These are phyloP conservation scores for Geococcyx californianus DNA, from an alignment of 2,113 vertebrate genomes.

Conservation along the genomic window DNA sequence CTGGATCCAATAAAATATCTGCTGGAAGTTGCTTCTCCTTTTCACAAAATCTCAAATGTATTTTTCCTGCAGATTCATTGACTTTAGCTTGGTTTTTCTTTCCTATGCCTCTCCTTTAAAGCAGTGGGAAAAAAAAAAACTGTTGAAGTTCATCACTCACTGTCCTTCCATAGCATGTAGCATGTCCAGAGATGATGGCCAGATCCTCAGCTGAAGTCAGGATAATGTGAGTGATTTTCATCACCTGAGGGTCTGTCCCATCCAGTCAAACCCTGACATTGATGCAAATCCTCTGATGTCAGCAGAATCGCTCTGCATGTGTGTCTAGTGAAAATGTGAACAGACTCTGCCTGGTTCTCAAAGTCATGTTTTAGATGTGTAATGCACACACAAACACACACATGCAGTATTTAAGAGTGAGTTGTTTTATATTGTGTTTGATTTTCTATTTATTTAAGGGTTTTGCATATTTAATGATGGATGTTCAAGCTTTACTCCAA, in stretches of 20 bases:
- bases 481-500: conserved; percentile 27
- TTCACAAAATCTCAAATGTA: conserved; percentile 11
- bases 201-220: conserved; percentile 23
- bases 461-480: conserved; percentile 13
- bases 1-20: conserved; percentile 8
- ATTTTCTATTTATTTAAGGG: conserved; percentile 36
- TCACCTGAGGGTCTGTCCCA: not conserved
- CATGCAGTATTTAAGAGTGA: not conserved
- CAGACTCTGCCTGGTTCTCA: not conserved
- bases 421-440: conserved; percentile 22
- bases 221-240: not conserved
- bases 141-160: not conserved
- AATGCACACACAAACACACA: not conserved
- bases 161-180: conserved; percentile 60
- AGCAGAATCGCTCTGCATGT: not conserved
- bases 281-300: not conserved
- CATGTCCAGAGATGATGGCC: conserved; percentile 37
- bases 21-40: conserved; percentile 19
- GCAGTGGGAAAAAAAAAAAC: not conserved
- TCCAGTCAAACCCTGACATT: not conserved
- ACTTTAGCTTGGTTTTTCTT: conserved; percentile 44
- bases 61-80: not conserved
- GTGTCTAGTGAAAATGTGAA: not conserved
- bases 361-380: not conserved
- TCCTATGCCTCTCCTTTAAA: not conserved